A percentile compares a stretch with the other conserved stretches of the same genome.
phyloP scores from a whole-genome alignment of 2,113 vertebrate genomes.

The Oceanodroma tethys region DNA sequence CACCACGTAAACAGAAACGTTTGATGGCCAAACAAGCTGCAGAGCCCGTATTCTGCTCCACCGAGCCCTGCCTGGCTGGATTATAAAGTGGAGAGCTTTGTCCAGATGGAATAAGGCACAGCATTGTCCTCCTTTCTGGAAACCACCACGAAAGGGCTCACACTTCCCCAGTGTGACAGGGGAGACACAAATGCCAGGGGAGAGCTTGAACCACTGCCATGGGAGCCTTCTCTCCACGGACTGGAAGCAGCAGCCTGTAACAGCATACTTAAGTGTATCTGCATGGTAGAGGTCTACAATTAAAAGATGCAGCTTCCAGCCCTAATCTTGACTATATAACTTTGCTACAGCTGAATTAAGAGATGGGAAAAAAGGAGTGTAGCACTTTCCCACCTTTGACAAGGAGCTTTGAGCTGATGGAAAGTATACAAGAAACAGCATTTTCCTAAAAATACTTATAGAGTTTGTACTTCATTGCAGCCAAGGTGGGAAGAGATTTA shows the following conservation, averaged over 20 bases:
- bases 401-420: background rate
- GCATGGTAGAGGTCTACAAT: background rate
- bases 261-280: background rate
- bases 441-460: background rate
- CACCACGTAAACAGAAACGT: background rate
- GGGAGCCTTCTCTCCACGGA: background rate
- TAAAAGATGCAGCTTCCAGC: background rate
- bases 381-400: background rate
- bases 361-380: background rate
- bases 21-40: background rate
- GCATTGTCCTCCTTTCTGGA: background rate
- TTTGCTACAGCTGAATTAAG: background rate
- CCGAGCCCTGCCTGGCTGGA: background rate
- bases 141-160: background rate
- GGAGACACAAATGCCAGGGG: rapidly evolving
- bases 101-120: too few relatives aligned
- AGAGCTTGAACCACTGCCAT: background rate
- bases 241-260: background rate
- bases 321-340: background rate
- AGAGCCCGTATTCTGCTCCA: background rate
- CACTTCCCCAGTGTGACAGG: background rate
- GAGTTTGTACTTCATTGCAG: background rate
- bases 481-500: background rate
- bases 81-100: background rate
- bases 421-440: background rate